phyloP scores from a whole-genome alignment of 1,140 invertebrate genomes.

The Macrostomum lignano region DNA sequence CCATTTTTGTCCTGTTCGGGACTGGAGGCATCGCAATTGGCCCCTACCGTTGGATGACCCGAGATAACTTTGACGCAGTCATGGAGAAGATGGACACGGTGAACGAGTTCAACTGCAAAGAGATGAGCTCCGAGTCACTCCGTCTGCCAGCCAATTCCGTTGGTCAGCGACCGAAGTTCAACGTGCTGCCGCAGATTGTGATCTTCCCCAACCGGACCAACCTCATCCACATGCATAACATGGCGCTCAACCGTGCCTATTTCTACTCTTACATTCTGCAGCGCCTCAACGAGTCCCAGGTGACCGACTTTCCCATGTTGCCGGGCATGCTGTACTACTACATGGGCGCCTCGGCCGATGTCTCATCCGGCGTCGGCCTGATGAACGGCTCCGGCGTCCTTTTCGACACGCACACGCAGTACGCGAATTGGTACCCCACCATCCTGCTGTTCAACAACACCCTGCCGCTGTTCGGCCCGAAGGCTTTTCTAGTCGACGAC shows the following conservation, averaged over 20 bases:
- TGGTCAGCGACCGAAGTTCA: slow-evolving; percentile 67
- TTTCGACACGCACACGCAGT: slow-evolving; percentile 70
- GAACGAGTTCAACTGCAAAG: slow-evolving; percentile 48
- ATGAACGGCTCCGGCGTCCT: slow-evolving; percentile 76
- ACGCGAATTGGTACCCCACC: slow-evolving; percentile 66
- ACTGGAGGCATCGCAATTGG: too few species aligned
- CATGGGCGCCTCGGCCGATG: slow-evolving; percentile 67
- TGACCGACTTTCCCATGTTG: slow-evolving; percentile 40
- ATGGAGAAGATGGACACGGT: slow-evolving; percentile 48
- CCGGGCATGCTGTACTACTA: slow-evolving; percentile 96
- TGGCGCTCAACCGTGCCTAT: slow-evolving; percentile 67
- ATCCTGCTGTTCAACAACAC: slow-evolving; percentile 97
- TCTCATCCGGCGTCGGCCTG: slow-evolving; percentile 51
- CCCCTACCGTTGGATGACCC: too few species aligned
- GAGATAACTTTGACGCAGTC: slow-evolving; percentile 65
- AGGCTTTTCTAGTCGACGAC: slow-evolving; percentile 37
- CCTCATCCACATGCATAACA: slow-evolving; percentile 67
- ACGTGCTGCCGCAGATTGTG: slow-evolving; percentile 72
- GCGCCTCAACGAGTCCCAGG: slow-evolving; percentile 18
- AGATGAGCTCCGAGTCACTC: slow-evolving; percentile 50
- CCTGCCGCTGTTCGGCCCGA: slow-evolving; percentile 65
- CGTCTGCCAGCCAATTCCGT: slow-evolving; percentile 51
- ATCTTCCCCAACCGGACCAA: slow-evolving; percentile 74
- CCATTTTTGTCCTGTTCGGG: too few species aligned
- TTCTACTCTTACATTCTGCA: slow-evolving; percentile 69